Evolutionary conservation across 2,113 vertebrate species (phyloP).

Genomic region (Myiagra hebetior): DNA sequence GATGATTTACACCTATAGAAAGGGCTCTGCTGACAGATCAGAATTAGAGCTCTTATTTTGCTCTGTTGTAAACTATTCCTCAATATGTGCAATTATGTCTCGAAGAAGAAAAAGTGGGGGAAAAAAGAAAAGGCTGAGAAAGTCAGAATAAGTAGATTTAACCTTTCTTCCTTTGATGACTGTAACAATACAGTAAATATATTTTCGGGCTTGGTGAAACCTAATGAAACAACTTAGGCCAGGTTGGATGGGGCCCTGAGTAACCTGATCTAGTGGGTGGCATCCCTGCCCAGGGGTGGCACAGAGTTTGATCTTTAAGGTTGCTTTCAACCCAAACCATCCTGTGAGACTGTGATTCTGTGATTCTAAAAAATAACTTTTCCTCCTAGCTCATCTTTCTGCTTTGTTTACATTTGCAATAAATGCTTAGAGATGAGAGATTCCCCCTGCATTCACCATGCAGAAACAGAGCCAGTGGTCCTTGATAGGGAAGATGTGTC

Average conservation of each 20-base stretch:
- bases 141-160: background rate
- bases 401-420: background rate
- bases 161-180: background rate
- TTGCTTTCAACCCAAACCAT: background rate
- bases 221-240: background rate
- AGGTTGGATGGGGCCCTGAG: background rate
- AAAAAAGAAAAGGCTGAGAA: accelerated
- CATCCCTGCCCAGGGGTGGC: background rate
- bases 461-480: background rate
- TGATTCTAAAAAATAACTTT: background rate
- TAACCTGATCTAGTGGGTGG: background rate
- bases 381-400: background rate
- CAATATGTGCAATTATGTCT: background rate
- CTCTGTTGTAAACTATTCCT: background rate
- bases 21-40: slow-evolving; percentile 4
- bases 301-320: background rate
- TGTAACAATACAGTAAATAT: background rate
- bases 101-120: background rate
- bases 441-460: background rate
- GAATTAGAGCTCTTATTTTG: background rate
- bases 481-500: background rate
- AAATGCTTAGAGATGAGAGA: background rate
- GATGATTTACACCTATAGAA: slow-evolving; percentile 12
- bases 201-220: background rate
- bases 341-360: background rate